phyloP scores from a whole-genome alignment of 2,797 vertebrate species.

The Propithecus deckenii region DNA sequence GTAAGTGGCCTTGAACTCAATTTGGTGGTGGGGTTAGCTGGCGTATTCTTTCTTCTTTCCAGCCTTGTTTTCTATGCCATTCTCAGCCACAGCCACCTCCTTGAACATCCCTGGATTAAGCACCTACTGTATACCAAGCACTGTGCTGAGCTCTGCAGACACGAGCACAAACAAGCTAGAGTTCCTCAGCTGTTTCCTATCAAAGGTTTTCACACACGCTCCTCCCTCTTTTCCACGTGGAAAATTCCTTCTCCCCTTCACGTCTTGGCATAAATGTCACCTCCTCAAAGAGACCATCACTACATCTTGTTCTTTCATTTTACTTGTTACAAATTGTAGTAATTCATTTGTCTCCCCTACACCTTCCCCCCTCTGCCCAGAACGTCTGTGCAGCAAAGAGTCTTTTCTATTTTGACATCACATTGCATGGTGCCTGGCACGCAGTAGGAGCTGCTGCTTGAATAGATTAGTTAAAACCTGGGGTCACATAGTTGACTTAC shows the following conservation, averaged over 20 bases:
- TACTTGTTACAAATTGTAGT: background rate
- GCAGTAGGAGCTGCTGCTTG: background rate
- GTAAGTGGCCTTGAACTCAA: slow-evolving; percentile 80
- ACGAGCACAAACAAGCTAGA: fast-evolving
- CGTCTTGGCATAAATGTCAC: background rate
- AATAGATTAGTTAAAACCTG: background rate
- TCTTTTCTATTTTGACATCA: fast-evolving
- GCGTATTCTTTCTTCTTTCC: background rate
- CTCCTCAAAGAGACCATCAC: background rate
- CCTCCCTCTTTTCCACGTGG: background rate
- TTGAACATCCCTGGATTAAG: background rate
- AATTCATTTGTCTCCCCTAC: too few relatives aligned
- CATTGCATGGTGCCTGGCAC: background rate
- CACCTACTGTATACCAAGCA: background rate
- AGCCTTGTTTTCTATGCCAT: background rate
- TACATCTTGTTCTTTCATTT: background rate
- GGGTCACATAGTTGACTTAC: background rate
- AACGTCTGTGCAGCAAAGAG: background rate
- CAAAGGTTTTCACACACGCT: fast-evolving
- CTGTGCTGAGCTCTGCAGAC: background rate
- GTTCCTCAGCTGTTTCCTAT: fast-evolving
- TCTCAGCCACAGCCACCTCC: background rate
- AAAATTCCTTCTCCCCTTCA: background rate
- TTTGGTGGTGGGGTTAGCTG: slow-evolving; percentile 74
- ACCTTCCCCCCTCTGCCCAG: fast-evolving